Evolutionary conservation across 2,113 vertebrate genomes (phyloP).

Genomic region (Trematocara macrostoma): DNA sequence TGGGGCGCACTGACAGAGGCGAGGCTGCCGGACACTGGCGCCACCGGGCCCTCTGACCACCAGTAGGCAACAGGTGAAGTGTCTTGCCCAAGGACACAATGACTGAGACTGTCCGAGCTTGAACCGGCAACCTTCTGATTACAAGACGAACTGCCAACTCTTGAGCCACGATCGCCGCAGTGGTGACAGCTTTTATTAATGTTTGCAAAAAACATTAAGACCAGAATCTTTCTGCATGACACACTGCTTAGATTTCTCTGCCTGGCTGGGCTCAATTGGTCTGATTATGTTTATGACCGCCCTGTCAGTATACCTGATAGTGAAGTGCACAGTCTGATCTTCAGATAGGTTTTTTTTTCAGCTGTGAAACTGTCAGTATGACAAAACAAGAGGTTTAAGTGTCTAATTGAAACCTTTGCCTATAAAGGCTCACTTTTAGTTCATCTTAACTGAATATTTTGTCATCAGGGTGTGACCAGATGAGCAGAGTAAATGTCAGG

Average conservation of each 20-base stretch:
- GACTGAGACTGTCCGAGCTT: fast-evolving
- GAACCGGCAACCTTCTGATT: neutral
- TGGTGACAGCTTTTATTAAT: neutral
- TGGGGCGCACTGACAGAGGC: fast-evolving
- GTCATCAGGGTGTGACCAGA: neutral
- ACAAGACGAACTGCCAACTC: fast-evolving
- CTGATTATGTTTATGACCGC: neutral
- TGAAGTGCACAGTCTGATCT: neutral
- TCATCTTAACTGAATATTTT: neutral
- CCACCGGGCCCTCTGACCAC: neutral
- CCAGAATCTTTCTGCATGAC: neutral
- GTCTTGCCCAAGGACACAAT: neutral
- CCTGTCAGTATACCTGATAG: neutral
- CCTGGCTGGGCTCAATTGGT: neutral
- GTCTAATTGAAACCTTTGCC: neutral
- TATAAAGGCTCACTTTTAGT: neutral
- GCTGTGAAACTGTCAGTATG: neutral
- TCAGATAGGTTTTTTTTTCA: neutral
- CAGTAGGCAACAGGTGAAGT: neutral
- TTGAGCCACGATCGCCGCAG: neutral
- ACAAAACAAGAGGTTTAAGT: neutral
- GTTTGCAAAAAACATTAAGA: neutral
- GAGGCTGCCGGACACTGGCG: neutral
- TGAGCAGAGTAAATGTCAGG: neutral
- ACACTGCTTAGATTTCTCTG: neutral